These are phyloP conservation scores for Lamellibrachia satsuma DNA, from an alignment of 2,888 invertebrate species.

Conservation along the genomic window DNA sequence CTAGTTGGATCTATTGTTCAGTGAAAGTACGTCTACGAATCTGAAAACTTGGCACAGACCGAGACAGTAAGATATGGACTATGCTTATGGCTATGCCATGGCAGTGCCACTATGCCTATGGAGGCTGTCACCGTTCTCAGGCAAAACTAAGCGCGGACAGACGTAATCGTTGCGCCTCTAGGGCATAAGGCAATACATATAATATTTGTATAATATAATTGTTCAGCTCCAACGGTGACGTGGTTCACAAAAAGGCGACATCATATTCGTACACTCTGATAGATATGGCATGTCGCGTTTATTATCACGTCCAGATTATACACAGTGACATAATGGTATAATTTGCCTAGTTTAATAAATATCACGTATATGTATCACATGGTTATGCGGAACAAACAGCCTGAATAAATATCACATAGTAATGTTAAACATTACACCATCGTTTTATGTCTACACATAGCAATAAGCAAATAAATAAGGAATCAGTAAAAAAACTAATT, in stretches of 20 bases:
- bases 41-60: too few relatives aligned
- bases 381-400: constrained; percentile 2
- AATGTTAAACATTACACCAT: constrained; percentile 6
- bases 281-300: not conserved
- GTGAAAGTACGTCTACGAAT: too few relatives aligned
- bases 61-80: too few relatives aligned
- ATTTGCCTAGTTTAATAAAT: not conserved
- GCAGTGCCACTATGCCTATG: too few relatives aligned
- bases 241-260: not conserved
- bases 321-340: not conserved
- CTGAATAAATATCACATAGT: not conserved
- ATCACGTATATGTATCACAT: not conserved
- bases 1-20: too few relatives aligned
- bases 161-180: too few relatives aligned
- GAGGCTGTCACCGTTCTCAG: too few relatives aligned
- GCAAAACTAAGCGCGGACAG: too few relatives aligned
- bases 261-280: not conserved
- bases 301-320: not conserved
- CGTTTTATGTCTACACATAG: not conserved
- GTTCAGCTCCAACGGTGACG: too few relatives aligned
- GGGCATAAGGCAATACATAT: too few relatives aligned
- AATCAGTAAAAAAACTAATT: not conserved
- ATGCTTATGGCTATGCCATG: too few relatives aligned
- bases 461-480: not conserved
- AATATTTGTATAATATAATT: too few relatives aligned